Percentiles rank a stretch among this genome's conserved stretches.
phyloP scores from a whole-genome alignment of 2,797 vertebrate genomes.

The Dicrostonyx torquatus region DNA sequence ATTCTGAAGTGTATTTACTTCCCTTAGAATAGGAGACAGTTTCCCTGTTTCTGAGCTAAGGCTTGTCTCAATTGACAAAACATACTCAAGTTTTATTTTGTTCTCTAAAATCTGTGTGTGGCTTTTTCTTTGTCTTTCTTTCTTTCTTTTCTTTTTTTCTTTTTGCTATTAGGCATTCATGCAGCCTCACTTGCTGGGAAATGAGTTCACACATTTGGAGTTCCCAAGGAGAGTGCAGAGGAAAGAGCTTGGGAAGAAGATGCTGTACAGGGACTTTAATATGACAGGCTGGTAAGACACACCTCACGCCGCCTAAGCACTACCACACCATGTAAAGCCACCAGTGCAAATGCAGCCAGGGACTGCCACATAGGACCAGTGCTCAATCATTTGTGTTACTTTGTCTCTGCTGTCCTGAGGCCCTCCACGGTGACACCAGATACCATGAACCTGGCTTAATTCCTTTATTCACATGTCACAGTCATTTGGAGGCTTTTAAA shows the following conservation, averaged over 20 bases:
- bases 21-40: neutral
- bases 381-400: neutral
- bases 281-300: conserved; percentile 97
- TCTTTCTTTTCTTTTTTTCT: conserved; percentile 55
- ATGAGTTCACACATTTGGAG: conserved; percentile 98
- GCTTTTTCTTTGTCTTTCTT: conserved; percentile 73
- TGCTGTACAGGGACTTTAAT: conserved; percentile 98
- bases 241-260: conserved; percentile 98
- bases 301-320: neutral
- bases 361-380: accelerated
- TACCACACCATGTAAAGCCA: accelerated
- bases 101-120: conserved; percentile 64
- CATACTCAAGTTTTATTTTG: conserved; percentile 73
- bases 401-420: neutral
- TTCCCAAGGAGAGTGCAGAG: conserved; percentile 97
- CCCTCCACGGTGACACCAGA: too few relatives aligned
- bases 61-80: conserved; percentile 68
- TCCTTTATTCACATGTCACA: neutral
- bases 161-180: conserved; percentile 92
- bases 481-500: conserved; percentile 1
- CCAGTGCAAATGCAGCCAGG: neutral
- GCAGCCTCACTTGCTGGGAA: conserved; percentile 98
- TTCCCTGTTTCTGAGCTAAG: conserved; percentile 59
- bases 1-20: conserved; percentile 36
- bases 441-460: neutral